Conservation (phyloP, 2,113 vertebrate genomes). For the Mohoua ochrocephala region DNA sequence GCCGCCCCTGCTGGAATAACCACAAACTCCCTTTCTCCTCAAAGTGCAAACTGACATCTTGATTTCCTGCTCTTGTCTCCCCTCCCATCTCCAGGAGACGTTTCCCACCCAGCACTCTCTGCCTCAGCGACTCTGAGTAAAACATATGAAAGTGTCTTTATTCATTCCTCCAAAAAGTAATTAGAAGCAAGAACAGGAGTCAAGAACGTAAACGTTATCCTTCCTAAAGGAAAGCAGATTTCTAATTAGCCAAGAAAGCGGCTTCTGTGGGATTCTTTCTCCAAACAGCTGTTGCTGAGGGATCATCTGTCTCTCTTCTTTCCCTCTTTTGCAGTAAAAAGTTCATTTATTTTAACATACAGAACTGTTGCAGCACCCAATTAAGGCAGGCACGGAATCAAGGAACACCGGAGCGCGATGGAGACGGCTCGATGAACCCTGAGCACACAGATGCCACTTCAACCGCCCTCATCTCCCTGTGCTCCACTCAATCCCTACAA, state of each 20-base stretch:
- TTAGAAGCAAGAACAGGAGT: slow-evolving; percentile 62
- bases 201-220: slow-evolving; percentile 9
- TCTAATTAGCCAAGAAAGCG: slow-evolving; percentile 62
- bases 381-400: slow-evolving; percentile 19
- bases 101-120: slow-evolving; percentile 41
- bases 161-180: slow-evolving; percentile 69
- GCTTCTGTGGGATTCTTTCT: slow-evolving; percentile 39
- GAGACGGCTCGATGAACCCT: fast-evolving
- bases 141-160: slow-evolving; percentile 50
- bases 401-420: fast-evolving
- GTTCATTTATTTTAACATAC: slow-evolving; percentile 25
- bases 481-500: background rate
- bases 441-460: background rate
- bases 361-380: background rate
- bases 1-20: background rate
- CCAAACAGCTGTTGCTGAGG: slow-evolving; percentile 22
- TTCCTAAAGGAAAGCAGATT: slow-evolving; percentile 62
- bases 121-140: slow-evolving; percentile 69
- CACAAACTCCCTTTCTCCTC: background rate
- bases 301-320: slow-evolving; percentile 29
- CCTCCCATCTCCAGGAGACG: background rate
- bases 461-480: background rate
- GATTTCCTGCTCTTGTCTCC: background rate
- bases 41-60: background rate
- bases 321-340: slow-evolving; percentile 19